Conservation (phyloP, 1,140 invertebrate species). For the Nasonia giraulti region DNA sequence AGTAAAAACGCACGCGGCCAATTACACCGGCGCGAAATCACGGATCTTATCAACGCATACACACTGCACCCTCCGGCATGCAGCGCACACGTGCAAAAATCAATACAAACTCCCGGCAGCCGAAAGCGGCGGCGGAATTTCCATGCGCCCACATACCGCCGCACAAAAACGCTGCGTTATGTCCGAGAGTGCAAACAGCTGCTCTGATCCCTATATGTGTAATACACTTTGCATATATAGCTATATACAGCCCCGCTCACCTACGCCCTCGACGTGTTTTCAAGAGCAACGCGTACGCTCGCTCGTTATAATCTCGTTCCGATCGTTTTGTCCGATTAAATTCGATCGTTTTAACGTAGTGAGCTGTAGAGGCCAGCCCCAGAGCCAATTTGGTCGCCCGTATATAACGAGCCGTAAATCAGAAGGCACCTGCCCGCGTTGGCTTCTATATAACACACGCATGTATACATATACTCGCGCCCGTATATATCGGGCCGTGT, state of each 20-base stretch:
- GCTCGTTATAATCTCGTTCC: conserved; percentile 16
- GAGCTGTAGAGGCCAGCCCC: background rate
- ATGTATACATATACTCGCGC: background rate
- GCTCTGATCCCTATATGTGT: background rate
- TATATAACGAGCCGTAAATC: conserved; percentile 18
- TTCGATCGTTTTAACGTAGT: conserved; percentile 2
- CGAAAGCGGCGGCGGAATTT: background rate
- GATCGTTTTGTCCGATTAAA: conserved; percentile 31
- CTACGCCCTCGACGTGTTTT: background rate
- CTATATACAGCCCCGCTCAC: background rate
- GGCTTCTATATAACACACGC: background rate
- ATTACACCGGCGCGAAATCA: background rate
- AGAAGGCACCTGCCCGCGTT: background rate
- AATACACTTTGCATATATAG: conserved; percentile 3
- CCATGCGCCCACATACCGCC: background rate
- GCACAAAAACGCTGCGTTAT: background rate
- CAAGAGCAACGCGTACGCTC: conserved; percentile 1
- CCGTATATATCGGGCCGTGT: background rate
- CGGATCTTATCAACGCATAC: background rate
- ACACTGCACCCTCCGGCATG: background rate
- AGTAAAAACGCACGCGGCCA: background rate
- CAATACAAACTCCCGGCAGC: background rate
- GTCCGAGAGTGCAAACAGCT: conserved; percentile 1
- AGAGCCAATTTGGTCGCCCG: background rate
- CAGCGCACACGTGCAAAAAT: background rate